A percentile compares a stretch with the other conserved stretches of the same genome.
Evolutionary conservation across 2,113 vertebrate genomes (phyloP).

Genomic region (Lagopus leucura): DNA sequence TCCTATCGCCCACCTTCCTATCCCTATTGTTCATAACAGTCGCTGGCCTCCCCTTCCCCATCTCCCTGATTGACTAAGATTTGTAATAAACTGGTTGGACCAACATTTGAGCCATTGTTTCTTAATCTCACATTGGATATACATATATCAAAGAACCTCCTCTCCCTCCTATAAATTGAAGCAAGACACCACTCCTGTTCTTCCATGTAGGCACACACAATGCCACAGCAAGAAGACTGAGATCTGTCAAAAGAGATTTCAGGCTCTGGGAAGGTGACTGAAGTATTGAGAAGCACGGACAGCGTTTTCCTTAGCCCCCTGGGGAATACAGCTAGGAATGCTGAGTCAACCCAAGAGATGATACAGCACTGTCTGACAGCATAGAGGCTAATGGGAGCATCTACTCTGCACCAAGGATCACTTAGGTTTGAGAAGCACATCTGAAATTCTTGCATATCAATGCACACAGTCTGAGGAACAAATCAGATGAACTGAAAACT

Average conservation of each 20-base stretch:
- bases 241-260: not conserved
- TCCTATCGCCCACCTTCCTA: too few relatives aligned
- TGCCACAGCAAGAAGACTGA: not conserved
- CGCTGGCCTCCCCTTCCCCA: too few relatives aligned
- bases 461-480: not conserved
- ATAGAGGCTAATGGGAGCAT: not conserved
- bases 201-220: not conserved
- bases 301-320: not conserved
- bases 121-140: too few relatives aligned
- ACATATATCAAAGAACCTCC: too few relatives aligned
- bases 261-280: not conserved
- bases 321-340: not conserved
- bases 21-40: too few relatives aligned
- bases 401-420: not conserved
- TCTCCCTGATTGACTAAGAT: too few relatives aligned
- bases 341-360: not conserved
- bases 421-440: not conserved
- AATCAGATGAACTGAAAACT: not conserved
- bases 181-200: not conserved
- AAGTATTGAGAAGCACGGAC: not conserved
- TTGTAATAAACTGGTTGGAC: too few relatives aligned
- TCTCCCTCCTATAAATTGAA: too few relatives aligned
- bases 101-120: too few relatives aligned
- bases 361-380: not conserved
- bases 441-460: not conserved